Percentiles rank a stretch among this genome's conserved stretches.
These are phyloP conservation scores for Takifugu ocellatus DNA, from an alignment of 2,797 vertebrate genomes.

Conservation along the genomic window DNA sequence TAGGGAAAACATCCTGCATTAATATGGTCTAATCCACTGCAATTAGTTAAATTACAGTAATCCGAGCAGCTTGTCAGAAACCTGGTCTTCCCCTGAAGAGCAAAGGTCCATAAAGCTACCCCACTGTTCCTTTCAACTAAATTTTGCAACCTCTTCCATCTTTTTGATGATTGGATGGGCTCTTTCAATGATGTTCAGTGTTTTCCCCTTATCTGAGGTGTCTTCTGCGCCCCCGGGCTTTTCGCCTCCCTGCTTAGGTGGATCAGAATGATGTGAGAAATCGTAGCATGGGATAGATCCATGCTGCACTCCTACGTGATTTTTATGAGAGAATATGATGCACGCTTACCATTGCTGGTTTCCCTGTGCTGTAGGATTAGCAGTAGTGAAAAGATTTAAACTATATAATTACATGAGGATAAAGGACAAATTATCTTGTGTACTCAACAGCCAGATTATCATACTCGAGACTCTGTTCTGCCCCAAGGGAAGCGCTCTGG, in stretches of 20 bases:
- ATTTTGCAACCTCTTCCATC: slow-evolving; percentile 19
- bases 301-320: slow-evolving; percentile 51
- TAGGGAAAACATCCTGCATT: slow-evolving; percentile 99
- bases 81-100: slow-evolving; percentile 86
- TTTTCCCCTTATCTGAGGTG: slow-evolving; percentile 44
- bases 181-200: slow-evolving; percentile 32
- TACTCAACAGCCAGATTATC: slow-evolving; percentile 87
- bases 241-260: slow-evolving; percentile 63
- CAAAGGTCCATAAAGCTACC: slow-evolving; percentile 13
- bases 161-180: slow-evolving; percentile 22
- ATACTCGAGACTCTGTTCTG: slow-evolving; percentile 57
- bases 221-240: slow-evolving; percentile 37
- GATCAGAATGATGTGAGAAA: slow-evolving; percentile 63
- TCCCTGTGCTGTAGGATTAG: slow-evolving; percentile 78
- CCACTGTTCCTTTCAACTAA: slow-evolving; percentile 13
- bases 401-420: slow-evolving; percentile 92
- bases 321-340: slow-evolving; percentile 53
- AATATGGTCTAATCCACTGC: slow-evolving; percentile 98
- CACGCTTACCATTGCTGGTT: slow-evolving; percentile 52
- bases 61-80: slow-evolving; percentile 92
- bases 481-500: slow-evolving; percentile 72
- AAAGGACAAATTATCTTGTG: slow-evolving; percentile 87
- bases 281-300: slow-evolving; percentile 50
- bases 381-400: slow-evolving; percentile 84
- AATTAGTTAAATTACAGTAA: slow-evolving; percentile 99